Base-by-base conservation (phyloP, 1,140 invertebrate genomes). In the Papilio polytes region DNA sequence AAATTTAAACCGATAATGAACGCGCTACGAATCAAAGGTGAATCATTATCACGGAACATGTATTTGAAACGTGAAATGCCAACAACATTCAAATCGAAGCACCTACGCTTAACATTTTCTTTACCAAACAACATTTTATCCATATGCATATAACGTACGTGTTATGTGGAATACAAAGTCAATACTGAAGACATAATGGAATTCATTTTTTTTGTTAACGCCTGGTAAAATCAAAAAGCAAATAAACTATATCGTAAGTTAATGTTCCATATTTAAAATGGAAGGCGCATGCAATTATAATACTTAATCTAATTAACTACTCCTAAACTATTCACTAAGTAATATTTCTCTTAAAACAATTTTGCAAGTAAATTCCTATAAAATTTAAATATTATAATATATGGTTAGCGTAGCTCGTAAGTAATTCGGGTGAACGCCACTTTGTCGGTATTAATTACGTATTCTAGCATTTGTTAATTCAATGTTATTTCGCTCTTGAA, bases 361-460 rank as follows among this genome's bases (percentile, higher is more conserved):
- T 63, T 26, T 26, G 2, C 0, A 3, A 63, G 0, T 63, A 63
- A 26, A 26, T 20, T 59, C 20, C 56, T 22, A 9, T 63, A 26
- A 66, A 31, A 4, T 70, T 36, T 12, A 70, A 70, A 26, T 12
- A 9, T 63, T 26, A 63, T 15, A 66, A 66, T 63, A 3, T 66
- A 66, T 31, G 26, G 63, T 31, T 70, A 12, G 26, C 12, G 13
- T 36, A 15, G 26, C 63, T 70, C 12, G 63, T 31, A 70, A 70
- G 26, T 70, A 70, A 70, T 70, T 26, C 63, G 22, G 1, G 4
- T 31, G 63, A 70, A 70, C 26, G 63, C 63, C 26, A 70, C 26
- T 70, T 70, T 70, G 63, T 70, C 63, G 63, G 63, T 31, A 70
- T 70, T 70, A 70, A 70, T 31, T 31, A 70, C 63, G 63, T 70